Conservation (phyloP, 2,113 vertebrate genomes). For the Petrocephalus microphthalmus region DNA sequence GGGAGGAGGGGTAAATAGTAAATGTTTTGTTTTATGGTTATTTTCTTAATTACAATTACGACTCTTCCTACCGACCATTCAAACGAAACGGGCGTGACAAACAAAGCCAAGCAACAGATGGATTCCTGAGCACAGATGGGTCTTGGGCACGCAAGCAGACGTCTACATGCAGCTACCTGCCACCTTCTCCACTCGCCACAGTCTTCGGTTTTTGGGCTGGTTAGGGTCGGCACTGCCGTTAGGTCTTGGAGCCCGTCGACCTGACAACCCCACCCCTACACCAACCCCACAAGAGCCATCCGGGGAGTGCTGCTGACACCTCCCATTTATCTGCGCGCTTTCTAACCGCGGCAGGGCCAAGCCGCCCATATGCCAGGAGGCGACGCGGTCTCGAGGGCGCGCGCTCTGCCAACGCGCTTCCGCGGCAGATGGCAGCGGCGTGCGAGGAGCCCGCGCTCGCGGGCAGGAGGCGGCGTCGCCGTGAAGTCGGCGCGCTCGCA, state of each 20-base stretch:
- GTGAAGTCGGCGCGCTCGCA: not conserved
- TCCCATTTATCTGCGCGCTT: constrained; percentile 28
- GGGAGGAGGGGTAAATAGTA: not conserved
- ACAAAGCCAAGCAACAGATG: not conserved
- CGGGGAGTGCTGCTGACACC: constrained; percentile 23
- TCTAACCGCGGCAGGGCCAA: constrained; percentile 26
- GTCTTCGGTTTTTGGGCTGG: constrained; percentile 21
- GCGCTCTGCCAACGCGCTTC: not conserved
- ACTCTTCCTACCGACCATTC: not conserved
- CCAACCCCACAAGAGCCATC: constrained; percentile 24
- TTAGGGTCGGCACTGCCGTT: constrained; percentile 2
- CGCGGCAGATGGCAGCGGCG: not conserved
- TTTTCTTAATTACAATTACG: not conserved
- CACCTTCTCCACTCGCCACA: not conserved
- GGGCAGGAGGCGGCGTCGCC: not conserved
- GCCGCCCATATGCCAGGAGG: constrained; percentile 32
- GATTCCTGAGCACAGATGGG: constrained; percentile 11
- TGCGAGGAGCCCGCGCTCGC: not conserved
- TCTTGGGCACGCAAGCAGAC: not conserved
- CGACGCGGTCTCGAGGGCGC: constrained; percentile 17
- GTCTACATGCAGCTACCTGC: not conserved
- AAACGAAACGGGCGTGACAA: not conserved
- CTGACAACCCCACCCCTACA: constrained; percentile 13
- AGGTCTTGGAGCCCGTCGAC: constrained; percentile 26
- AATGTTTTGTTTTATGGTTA: not conserved